Evolutionary conservation across 2,888 invertebrate genomes (phyloP).

Genomic region (Dendrolimus houi): DNA sequence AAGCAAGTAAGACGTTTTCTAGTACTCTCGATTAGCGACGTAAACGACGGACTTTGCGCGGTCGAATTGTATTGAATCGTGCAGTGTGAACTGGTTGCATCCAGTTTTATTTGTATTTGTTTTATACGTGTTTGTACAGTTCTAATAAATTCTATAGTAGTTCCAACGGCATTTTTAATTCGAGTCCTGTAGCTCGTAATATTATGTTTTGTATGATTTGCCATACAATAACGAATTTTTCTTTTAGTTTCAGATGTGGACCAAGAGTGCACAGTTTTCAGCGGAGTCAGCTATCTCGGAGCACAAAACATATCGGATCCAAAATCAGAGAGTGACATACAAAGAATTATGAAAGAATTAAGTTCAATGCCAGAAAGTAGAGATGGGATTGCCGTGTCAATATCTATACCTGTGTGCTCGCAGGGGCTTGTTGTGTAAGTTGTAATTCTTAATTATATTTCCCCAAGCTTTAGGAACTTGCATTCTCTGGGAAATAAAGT

Average conservation of each 20-base stretch:
- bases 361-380: slow-evolving; percentile 84
- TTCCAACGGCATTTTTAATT: no score
- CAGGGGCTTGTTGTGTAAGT: slow-evolving; percentile 95
- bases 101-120: no score
- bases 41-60: no score
- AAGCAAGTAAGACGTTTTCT: no score
- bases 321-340: slow-evolving; percentile 94
- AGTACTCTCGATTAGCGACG: no score
- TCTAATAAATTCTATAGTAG: no score
- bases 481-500: neutral
- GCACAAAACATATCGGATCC: slow-evolving; percentile 94
- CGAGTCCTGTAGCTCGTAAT: no score
- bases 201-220: neutral
- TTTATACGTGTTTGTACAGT: no score
- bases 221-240: slow-evolving; percentile 3
- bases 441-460: slow-evolving; percentile 1
- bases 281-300: slow-evolving; percentile 94
- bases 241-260: slow-evolving; percentile 85
- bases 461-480: neutral
- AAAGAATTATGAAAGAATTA: slow-evolving; percentile 93
- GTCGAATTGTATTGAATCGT: no score
- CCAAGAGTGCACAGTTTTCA: slow-evolving; percentile 94
- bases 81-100: no score
- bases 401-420: slow-evolving; percentile 94
- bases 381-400: slow-evolving; percentile 90